phyloP scores from a whole-genome alignment of 2,797 vertebrate genomes.

The Nothura maculosa region DNA sequence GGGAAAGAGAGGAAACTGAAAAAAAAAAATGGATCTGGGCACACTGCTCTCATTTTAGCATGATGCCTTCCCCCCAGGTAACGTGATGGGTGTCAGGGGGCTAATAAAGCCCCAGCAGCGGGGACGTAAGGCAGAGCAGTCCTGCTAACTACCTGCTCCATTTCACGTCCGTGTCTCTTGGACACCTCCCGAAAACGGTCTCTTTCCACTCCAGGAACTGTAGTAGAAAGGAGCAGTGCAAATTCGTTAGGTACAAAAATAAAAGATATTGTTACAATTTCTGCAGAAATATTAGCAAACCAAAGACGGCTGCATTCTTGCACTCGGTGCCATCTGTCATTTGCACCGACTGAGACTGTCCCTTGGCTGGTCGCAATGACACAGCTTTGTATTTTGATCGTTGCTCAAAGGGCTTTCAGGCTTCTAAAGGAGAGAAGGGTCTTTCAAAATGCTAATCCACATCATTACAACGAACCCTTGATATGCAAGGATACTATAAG shows the following conservation, averaged over 20 bases:
- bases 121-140: not conserved
- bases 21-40: not conserved
- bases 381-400: not conserved
- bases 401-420: not conserved
- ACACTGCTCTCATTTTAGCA: not conserved
- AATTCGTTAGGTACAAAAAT: not conserved
- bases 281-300: not conserved
- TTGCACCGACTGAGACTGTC: not conserved
- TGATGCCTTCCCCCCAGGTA: not conserved
- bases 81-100: not conserved
- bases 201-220: not conserved
- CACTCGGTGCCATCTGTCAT: not conserved
- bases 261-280: not conserved
- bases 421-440: not conserved
- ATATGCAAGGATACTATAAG: not conserved
- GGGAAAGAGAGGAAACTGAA: no score
- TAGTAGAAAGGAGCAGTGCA: not conserved
- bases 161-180: not conserved
- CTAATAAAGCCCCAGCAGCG: not conserved
- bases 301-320: not conserved
- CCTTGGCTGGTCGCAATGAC: not conserved
- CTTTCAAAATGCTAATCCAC: conserved; percentile 25
- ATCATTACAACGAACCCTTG: not conserved
- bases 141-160: not conserved
- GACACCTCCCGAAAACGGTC: rapidly evolving